Percentiles rank a stretch among this genome's conserved stretches.
phyloP scores from a whole-genome alignment of 2,888 invertebrate species.

The Agonopterix heracliana region DNA sequence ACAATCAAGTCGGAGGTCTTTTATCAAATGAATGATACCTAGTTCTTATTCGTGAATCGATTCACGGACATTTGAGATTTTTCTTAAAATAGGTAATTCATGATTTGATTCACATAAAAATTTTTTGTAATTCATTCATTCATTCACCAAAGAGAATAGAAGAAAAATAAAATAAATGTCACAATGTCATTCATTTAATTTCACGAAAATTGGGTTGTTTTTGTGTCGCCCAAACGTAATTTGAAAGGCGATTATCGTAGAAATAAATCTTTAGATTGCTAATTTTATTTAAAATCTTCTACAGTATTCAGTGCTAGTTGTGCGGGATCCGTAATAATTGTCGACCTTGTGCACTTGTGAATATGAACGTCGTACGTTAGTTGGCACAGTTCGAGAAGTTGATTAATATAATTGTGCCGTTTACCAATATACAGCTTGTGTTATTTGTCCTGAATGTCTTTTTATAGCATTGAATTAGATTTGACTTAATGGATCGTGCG shows the following conservation, averaged over 20 bases:
- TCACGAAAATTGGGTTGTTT: conserved; percentile 56
- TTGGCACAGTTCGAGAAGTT: conserved; percentile 43
- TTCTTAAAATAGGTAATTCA: too few species aligned
- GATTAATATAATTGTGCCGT: conserved; percentile 23
- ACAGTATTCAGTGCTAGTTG: conserved; percentile 21
- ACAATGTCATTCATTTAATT: conserved; percentile 30
- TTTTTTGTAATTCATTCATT: too few species aligned
- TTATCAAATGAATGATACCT: too few species aligned
- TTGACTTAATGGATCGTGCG: conserved; percentile 6
- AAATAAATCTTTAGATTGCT: conserved; percentile 21
- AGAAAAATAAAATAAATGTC: too few species aligned
- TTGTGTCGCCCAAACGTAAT: conserved; percentile 38
- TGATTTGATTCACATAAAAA: too few species aligned
- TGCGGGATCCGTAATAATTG: conserved; percentile 26
- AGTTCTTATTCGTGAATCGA: too few species aligned
- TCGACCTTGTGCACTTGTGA: conserved; percentile 61
- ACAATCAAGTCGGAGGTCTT: too few species aligned
- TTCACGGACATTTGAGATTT: too few species aligned
- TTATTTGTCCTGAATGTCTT: conserved; percentile 21
- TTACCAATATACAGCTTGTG: conserved; percentile 17
- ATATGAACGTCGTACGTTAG: conserved; percentile 35
- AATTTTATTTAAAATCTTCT: conserved; percentile 14
- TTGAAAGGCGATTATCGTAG: conserved; percentile 22
- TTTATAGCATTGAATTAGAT: background rate
- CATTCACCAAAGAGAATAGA: too few species aligned